Conservation (phyloP, 2,797 vertebrate species). For the Pantherophis alleghaniensis region DNA sequence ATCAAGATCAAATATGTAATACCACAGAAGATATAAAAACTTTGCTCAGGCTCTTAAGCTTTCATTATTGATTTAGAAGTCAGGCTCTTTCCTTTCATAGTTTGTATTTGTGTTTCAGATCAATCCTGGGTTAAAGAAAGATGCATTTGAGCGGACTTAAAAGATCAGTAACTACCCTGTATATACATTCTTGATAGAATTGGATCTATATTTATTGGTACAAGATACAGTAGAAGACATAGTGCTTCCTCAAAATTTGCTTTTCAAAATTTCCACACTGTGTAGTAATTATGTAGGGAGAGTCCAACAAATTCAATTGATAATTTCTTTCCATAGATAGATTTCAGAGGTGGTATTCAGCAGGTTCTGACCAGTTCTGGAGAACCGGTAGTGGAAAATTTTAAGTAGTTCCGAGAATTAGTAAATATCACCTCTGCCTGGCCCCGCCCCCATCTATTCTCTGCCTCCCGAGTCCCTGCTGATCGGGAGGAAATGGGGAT, state of each 20-base stretch:
- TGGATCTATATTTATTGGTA: neutral
- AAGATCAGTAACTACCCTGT: neutral
- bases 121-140: neutral
- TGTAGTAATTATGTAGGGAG: neutral
- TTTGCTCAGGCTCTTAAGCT: neutral
- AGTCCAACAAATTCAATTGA: neutral
- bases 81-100: neutral
- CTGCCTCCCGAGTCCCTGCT: no score
- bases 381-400: no score
- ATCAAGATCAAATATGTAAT: neutral
- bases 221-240: neutral
- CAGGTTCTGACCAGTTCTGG: no score
- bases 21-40: neutral
- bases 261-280: neutral
- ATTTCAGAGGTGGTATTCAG: neutral
- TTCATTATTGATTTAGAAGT: neutral
- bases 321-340: neutral
- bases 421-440: no score
- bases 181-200: neutral
- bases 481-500: no score
- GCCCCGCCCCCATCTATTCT: no score
- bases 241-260: neutral
- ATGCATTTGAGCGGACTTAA: neutral
- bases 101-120: neutral
- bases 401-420: no score